A percentile compares a stretch with the other conserved stretches of the same genome.
These are phyloP conservation scores for Phyllopteryx taeniolatus DNA, from an alignment of 2,113 vertebrate genomes.

Conservation along the genomic window DNA sequence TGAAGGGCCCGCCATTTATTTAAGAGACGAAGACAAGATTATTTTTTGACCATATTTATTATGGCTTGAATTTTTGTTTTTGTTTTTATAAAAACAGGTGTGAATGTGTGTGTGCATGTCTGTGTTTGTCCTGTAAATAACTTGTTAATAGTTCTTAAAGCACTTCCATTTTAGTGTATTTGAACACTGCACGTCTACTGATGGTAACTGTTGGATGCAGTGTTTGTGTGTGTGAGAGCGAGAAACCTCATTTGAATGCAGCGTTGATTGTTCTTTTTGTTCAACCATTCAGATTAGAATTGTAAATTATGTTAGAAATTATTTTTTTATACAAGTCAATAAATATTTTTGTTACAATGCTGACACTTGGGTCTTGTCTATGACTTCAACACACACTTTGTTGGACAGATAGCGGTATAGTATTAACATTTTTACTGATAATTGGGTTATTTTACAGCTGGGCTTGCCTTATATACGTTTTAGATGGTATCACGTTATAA, in stretches of 20 bases:
- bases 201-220: conserved; percentile 41
- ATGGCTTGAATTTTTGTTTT: conserved; percentile 59
- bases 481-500: neutral
- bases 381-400: neutral
- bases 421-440: neutral
- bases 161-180: conserved; percentile 73
- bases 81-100: conserved; percentile 50
- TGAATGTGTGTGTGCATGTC: conserved; percentile 44
- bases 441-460: too few species aligned
- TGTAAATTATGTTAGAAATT: conserved; percentile 77
- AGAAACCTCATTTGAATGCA: conserved; percentile 54
- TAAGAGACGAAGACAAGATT: conserved; percentile 40
- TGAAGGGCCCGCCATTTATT: conserved; percentile 73
- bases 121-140: conserved; percentile 58
- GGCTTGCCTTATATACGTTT: neutral
- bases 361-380: conserved; percentile 18
- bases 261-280: conserved; percentile 61
- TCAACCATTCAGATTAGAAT: conserved; percentile 63
- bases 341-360: conserved; percentile 77
- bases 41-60: conserved; percentile 60
- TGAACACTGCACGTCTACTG: conserved; percentile 71
- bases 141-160: conserved; percentile 68
- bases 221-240: conserved; percentile 24
- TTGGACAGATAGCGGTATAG: neutral
- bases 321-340: conserved; percentile 84